Evolutionary conservation across 2,888 invertebrate genomes (phyloP).

Genomic region (Drosophila flavopinicola): DNA sequence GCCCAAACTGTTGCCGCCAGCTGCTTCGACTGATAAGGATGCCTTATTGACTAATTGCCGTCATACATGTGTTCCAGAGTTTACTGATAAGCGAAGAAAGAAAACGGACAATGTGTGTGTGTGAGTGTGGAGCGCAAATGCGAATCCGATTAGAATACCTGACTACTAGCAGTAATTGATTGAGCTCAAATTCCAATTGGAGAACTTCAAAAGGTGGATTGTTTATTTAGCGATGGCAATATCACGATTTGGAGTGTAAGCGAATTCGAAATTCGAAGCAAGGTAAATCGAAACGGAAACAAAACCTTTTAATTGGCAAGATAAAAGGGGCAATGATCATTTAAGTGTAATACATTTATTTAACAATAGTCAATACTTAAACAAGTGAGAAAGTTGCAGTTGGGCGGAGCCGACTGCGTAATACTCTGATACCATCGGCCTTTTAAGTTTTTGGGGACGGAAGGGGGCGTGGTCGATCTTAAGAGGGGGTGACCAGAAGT

Average conservation of each 20-base stretch:
- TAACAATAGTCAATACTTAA: no score
- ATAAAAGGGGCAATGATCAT: not conserved
- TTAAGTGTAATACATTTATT: not conserved
- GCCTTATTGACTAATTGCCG: constrained; percentile 59
- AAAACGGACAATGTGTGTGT: not conserved
- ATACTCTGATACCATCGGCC: no score
- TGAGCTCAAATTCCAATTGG: constrained; percentile 67
- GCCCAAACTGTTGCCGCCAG: constrained; percentile 25
- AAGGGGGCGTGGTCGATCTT: no score
- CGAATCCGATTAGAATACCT: constrained; percentile 49
- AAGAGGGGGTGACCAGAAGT: no score
- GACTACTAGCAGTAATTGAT: constrained; percentile 47
- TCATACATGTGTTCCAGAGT: constrained; percentile 55
- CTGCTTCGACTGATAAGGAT: constrained; percentile 41
- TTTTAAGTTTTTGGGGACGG: no score
- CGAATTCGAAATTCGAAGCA: constrained; percentile 1
- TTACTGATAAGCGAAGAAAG: constrained; percentile 39
- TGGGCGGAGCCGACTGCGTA: no score
- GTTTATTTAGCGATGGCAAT: constrained; percentile 20
- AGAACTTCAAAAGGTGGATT: constrained; percentile 14
- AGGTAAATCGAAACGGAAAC: not conserved
- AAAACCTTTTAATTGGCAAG: not conserved
- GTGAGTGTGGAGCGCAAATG: constrained; percentile 15
- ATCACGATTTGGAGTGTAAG: not conserved
- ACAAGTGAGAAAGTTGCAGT: no score